Conservation (phyloP, 1,140 invertebrate genomes). For the Phymorhynchus buccinoides region DNA sequence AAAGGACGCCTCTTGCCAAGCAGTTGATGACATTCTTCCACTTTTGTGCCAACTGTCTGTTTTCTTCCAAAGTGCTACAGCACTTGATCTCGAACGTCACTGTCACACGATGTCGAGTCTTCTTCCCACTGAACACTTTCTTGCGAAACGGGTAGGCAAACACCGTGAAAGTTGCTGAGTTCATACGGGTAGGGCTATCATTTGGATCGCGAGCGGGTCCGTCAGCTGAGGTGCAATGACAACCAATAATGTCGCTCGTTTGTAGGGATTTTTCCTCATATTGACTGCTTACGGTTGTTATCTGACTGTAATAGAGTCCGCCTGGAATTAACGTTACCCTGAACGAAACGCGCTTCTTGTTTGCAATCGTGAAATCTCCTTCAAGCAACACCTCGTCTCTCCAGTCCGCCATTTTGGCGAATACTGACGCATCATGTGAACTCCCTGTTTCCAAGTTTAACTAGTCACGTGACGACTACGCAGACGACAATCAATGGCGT, state of each 20-base stretch:
- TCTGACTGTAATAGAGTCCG: constrained; percentile 48
- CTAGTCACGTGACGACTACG: constrained; percentile 6
- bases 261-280: constrained; percentile 43
- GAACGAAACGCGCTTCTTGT: constrained; percentile 57
- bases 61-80: constrained; percentile 87
- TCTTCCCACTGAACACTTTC: constrained; percentile 76
- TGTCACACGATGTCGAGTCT: constrained; percentile 80
- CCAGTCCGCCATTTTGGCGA: constrained; percentile 53
- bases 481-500: no score
- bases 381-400: constrained; percentile 42
- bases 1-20: constrained; percentile 50
- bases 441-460: constrained; percentile 14
- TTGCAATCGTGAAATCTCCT: constrained; percentile 50
- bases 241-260: constrained; percentile 67
- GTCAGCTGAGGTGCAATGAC: constrained; percentile 49
- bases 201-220: neutral
- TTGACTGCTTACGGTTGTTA: neutral
- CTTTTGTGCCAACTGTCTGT: constrained; percentile 85
- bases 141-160: constrained; percentile 88
- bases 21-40: constrained; percentile 82
- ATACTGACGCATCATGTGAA: constrained; percentile 18
- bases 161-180: constrained; percentile 80
- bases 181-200: neutral
- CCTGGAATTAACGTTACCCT: constrained; percentile 50
- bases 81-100: constrained; percentile 86